Evolutionary conservation across 1,140 invertebrate species (phyloP).

Genomic region (Uloborus diversus): DNA sequence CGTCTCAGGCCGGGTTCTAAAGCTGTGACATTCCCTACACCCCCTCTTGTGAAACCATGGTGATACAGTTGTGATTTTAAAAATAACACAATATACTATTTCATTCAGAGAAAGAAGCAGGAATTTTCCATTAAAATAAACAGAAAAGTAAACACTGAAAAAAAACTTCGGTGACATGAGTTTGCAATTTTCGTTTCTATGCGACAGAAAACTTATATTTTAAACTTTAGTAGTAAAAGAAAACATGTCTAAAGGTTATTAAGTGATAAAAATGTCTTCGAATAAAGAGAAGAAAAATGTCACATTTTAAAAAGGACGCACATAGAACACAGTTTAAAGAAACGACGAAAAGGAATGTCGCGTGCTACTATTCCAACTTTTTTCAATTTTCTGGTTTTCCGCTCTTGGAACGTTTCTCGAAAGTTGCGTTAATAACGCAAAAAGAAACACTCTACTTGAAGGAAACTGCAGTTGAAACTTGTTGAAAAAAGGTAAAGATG

Average conservation of each 20-base stretch:
- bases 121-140: too few species aligned
- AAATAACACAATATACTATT: too few species aligned
- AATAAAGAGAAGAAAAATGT: background rate
- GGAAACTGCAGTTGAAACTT: background rate
- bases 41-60: too few species aligned
- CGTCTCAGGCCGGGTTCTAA: too few species aligned
- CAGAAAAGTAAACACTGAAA: background rate
- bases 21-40: too few species aligned
- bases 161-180: background rate
- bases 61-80: too few species aligned
- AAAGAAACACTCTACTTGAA: background rate
- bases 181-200: background rate
- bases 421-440: constrained; percentile 13
- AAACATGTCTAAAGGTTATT: background rate
- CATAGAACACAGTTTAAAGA: too few species aligned
- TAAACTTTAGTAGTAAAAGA: background rate
- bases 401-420: background rate
- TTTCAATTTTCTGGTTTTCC: background rate
- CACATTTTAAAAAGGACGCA: background rate
- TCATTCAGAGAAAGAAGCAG: too few species aligned
- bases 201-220: background rate
- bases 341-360: background rate
- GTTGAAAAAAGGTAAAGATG: background rate
- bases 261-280: background rate
- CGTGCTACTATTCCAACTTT: background rate